These are phyloP conservation scores for Sardinella longiceps DNA, from an alignment of 2,797 vertebrate genomes.

Conservation along the genomic window DNA sequence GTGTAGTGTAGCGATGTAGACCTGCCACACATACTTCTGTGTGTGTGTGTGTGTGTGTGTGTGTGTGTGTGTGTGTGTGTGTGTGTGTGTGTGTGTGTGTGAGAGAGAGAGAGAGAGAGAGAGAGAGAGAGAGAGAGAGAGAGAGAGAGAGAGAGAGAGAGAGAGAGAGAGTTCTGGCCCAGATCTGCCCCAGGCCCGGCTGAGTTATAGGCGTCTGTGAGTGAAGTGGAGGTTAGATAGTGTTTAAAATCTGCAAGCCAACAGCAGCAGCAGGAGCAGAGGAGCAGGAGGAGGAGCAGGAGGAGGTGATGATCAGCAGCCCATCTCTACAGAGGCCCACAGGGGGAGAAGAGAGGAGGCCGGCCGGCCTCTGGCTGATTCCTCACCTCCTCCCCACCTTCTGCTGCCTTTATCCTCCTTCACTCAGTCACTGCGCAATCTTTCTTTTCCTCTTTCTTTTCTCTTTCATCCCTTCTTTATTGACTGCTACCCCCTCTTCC, in stretches of 20 bases:
- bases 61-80: too few relatives aligned
- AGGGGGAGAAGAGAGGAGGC: background rate
- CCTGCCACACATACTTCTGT: too few relatives aligned
- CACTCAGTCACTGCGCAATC: constrained; percentile 19
- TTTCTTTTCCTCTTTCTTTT: constrained; percentile 34
- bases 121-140: background rate
- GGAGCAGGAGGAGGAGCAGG: background rate
- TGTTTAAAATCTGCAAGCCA: constrained; percentile 27
- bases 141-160: background rate
- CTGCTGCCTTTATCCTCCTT: constrained; percentile 32
- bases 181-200: background rate
- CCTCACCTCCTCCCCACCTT: constrained; percentile 29
- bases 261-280: background rate
- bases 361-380: background rate
- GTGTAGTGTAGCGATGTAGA: too few relatives aligned
- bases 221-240: constrained; percentile 54
- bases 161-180: background rate
- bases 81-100: too few relatives aligned
- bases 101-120: background rate
- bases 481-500: constrained; percentile 47
- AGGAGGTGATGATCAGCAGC: background rate
- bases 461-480: constrained; percentile 39
- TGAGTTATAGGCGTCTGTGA: constrained; percentile 15
- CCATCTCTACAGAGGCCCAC: background rate
- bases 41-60: too few relatives aligned